Evolutionary conservation across 2,888 invertebrate species (phyloP).

Genomic region (Ommatoiulus sabulosus): DNA sequence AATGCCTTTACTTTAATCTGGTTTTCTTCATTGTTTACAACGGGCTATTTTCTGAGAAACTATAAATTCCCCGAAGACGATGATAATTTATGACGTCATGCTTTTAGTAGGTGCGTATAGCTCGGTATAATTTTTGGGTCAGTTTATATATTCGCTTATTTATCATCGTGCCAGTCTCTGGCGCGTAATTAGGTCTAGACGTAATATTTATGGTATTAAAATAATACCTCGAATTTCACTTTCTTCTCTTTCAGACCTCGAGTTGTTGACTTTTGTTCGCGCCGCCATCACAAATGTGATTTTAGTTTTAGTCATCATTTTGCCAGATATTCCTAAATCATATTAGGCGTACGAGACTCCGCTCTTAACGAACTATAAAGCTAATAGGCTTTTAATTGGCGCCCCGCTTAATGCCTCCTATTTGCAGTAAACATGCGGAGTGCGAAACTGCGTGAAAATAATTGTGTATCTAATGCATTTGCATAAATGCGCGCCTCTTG

Average conservation of each 20-base stretch:
- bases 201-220: conserved; percentile 21
- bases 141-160: not conserved
- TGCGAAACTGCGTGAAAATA: conserved; percentile 36
- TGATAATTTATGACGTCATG: conserved; percentile 8
- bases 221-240: not conserved
- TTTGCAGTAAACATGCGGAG: conserved; percentile 1
- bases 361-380: conserved; percentile 23
- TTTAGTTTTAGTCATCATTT: not conserved
- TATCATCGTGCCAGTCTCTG: not conserved
- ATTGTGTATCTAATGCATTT: conserved; percentile 23
- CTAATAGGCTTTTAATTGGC: conserved; percentile 22
- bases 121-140: not conserved
- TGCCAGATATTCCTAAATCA: not conserved
- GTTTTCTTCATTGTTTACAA: not conserved
- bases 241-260: not conserved
- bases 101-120: not conserved
- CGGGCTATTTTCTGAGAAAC: not conserved
- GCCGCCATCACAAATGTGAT: not conserved
- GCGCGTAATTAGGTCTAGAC: conserved; percentile 12
- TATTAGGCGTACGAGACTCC: not conserved
- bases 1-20: no score
- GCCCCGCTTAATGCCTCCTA: not conserved
- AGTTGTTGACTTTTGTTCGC: no score
- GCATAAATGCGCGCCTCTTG: conserved; percentile 8
- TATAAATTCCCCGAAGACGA: not conserved